Percentiles rank a stretch among this genome's conserved stretches.
Evolutionary conservation across 1,140 invertebrate genomes (phyloP).

Genomic region (Glossosoma conforme): DNA sequence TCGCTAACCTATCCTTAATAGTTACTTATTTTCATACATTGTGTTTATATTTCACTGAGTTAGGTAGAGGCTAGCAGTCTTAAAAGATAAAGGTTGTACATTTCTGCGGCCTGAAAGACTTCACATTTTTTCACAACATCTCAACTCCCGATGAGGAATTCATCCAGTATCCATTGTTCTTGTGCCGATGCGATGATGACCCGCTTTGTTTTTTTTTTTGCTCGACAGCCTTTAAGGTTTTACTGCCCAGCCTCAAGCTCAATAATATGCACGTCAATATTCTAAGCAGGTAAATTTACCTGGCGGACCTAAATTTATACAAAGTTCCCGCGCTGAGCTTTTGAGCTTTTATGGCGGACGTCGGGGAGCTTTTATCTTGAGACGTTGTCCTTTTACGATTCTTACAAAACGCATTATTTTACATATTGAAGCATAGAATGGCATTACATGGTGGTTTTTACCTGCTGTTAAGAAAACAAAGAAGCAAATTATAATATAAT

Average conservation of each 20-base stretch:
- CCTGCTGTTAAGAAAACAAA: no score
- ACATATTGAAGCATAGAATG: no score
- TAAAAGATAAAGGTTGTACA: no score
- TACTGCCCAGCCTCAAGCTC: slow-evolving; percentile 12
- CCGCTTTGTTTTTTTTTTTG: slow-evolving; percentile 25
- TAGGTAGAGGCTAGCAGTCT: no score
- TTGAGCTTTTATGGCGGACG: no score
- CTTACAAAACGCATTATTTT: no score
- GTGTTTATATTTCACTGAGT: no score
- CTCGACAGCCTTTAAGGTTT: slow-evolving; percentile 6
- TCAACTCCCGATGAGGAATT: slow-evolving; percentile 22
- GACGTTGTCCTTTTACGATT: no score
- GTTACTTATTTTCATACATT: background rate
- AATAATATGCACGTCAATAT: slow-evolving; percentile 17
- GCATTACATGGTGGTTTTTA: no score
- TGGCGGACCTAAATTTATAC: background rate
- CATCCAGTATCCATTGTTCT: slow-evolving; percentile 20
- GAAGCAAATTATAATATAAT: no score
- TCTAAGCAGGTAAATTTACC: slow-evolving; percentile 25
- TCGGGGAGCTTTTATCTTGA: no score
- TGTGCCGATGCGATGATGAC: slow-evolving; percentile 26
- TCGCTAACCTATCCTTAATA: background rate
- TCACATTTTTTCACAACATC: slow-evolving; percentile 21
- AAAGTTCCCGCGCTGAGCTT: no score
- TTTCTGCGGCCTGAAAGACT: slow-evolving; percentile 12